Conservation (phyloP, 2,888 invertebrate genomes). For the Elegia similella region DNA sequence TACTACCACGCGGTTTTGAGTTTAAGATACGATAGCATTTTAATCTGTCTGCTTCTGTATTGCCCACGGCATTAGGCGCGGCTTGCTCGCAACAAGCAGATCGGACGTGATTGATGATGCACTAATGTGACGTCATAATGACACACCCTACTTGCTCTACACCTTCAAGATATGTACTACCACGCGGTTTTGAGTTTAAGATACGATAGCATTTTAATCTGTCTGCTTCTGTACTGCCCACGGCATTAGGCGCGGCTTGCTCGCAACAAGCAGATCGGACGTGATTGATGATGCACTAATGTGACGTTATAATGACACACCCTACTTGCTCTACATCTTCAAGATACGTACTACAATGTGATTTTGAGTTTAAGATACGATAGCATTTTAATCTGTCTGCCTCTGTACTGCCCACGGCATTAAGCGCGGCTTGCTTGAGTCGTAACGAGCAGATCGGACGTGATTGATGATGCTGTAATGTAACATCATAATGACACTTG, state of each 20-base stretch:
- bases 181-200: not conserved
- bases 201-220: slow-evolving; percentile 9
- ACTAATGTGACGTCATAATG: no score
- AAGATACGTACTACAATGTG: no score
- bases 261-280: slow-evolving; percentile 28
- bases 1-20: not conserved
- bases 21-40: not conserved
- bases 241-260: slow-evolving; percentile 23
- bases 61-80: slow-evolving; percentile 21
- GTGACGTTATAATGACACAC: slow-evolving; percentile 32
- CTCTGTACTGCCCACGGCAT: no score
- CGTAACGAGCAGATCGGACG: slow-evolving; percentile 26
- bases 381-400: no score
- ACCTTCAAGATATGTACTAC: no score
- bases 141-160: no score
- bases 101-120: slow-evolving; percentile 46
- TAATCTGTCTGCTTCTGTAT: slow-evolving; percentile 16
- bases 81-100: slow-evolving; percentile 27
- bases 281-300: slow-evolving; percentile 57
- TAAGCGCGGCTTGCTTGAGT: not conserved
- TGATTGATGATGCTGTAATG: not conserved
- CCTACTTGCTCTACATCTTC: slow-evolving; percentile 3
- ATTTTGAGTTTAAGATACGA: no score
- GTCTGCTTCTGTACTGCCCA: slow-evolving; percentile 12
- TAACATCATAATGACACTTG: no score